A percentile compares a stretch with the other conserved stretches of the same genome.
Evolutionary conservation across 1,140 invertebrate species (phyloP).

Genomic region (Chionoecetes opilio): DNA sequence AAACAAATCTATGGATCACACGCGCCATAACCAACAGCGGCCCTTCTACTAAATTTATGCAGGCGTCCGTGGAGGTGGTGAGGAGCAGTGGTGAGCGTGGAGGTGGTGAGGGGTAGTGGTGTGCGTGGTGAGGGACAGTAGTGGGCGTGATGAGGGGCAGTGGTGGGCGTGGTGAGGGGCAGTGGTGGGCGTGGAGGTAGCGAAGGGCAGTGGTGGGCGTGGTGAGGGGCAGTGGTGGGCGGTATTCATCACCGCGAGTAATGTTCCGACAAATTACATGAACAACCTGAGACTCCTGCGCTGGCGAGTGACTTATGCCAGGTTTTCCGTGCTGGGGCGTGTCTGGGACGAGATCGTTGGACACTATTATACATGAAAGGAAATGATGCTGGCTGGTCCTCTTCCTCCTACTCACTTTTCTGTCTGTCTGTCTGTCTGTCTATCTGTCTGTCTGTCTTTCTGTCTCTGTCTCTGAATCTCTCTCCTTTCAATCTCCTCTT

Average conservation of each 20-base stretch:
- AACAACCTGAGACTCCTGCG: constrained; percentile 27
- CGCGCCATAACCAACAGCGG: constrained; percentile 48
- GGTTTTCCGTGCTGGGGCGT: not conserved
- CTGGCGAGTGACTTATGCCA: constrained; percentile 6
- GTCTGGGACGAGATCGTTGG: not conserved
- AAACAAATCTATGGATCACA: constrained; percentile 56
- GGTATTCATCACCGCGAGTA: constrained; percentile 66
- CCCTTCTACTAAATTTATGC: not conserved
- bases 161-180: not conserved
- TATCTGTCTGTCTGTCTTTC: not conserved
- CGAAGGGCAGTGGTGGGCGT: not conserved
- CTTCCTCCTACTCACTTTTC: not conserved
- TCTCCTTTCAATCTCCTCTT: not conserved
- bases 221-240: not conserved
- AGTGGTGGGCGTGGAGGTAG: constrained; percentile 1
- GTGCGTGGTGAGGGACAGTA: too few species aligned
- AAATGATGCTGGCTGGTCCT: not conserved
- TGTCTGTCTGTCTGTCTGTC: not conserved
- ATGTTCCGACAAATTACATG: constrained; percentile 71
- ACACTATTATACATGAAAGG: not conserved
- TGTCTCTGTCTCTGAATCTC: not conserved
- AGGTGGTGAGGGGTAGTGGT: constrained; percentile 15
- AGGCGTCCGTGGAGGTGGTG: not conserved
- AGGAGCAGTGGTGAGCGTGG: not conserved
- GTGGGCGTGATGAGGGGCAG: too few species aligned